Base-by-base conservation (phyloP, 2,797 vertebrate species). In the Rhinatrema bivittatum region DNA sequence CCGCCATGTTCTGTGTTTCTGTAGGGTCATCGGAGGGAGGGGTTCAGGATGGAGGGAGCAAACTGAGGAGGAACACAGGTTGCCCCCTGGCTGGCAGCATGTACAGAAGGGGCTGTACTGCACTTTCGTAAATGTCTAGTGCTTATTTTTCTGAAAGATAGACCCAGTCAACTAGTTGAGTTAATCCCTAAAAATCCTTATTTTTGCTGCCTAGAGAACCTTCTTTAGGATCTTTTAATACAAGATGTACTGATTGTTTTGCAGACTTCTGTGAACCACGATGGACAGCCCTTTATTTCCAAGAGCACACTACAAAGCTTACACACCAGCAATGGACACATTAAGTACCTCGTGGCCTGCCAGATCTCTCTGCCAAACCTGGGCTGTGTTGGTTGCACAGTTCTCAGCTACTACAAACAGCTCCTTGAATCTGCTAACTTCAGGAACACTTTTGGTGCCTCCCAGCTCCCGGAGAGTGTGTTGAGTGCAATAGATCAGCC, bases 311-410 rank as follows among this genome's bases (percentile, higher is more conserved):
- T 72, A 24, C 61, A 69, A 5, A 64, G 55, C 12, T 41, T 31
- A 46, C 42, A 19, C 46, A 50, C 29, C 33, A 38, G 5, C 41
- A 60, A 39, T 3, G 66, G 55, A 64, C 39, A 39, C 36, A 40
- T 20, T 4, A 68, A 48, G 36, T 50, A 25, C 5, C 53, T 87
- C 5, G 50, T 62, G 9, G 84, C 84, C 6, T 76, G 64, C 50
- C 82, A 87, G 47, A 66, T 87, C 39, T 29, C 76, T 61, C 52
- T 65, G 3, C 79, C 76, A 43, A 55, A 74, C 3, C 7, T 71
- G 13, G 28, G 26, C 41, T 25, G 78, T 14, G 12, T 46, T 27
- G 72, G 81, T 43, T 71, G 62, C 34, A 82, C 81, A 16, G 76
- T 86, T 46, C 50, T 85, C 37, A 56, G 54, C 46, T 82, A 41